Conservation (phyloP, 2,888 invertebrate genomes). For the Hydropsyche betteni region DNA sequence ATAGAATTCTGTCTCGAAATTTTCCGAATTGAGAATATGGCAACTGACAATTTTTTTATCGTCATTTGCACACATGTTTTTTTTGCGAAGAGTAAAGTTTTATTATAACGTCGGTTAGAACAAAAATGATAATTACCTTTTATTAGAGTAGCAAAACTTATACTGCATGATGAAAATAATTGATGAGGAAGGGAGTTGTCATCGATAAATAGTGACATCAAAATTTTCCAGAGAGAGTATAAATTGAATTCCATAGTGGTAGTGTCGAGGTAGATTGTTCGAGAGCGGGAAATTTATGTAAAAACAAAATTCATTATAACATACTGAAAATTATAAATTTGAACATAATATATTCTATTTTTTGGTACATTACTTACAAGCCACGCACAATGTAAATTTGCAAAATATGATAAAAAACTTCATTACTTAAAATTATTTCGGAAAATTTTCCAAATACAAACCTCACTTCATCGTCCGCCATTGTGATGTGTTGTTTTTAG, state of each 20-base stretch:
- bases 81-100: no score
- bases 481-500: constrained; percentile 69
- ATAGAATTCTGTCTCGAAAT: constrained; percentile 9
- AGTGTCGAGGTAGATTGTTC: neutral
- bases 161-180: constrained; percentile 30
- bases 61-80: no score
- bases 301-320: constrained; percentile 5
- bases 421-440: no score
- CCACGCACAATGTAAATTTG: neutral
- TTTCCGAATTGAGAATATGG: neutral
- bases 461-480: constrained; percentile 97
- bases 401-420: neutral
- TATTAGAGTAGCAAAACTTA: constrained; percentile 11
- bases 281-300: neutral
- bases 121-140: constrained; percentile 30
- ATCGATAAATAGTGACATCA: neutral
- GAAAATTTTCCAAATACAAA: constrained; percentile 64
- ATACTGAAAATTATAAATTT: constrained; percentile 9
- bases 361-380: constrained; percentile 28
- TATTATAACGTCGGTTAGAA: neutral
- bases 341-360: constrained; percentile 5
- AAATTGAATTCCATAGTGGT: constrained; percentile 8
- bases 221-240: neutral
- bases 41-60: no score
- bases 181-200: neutral